phyloP scores from a whole-genome alignment of 2,113 vertebrate genomes.

The Thunnus maccoyii region DNA sequence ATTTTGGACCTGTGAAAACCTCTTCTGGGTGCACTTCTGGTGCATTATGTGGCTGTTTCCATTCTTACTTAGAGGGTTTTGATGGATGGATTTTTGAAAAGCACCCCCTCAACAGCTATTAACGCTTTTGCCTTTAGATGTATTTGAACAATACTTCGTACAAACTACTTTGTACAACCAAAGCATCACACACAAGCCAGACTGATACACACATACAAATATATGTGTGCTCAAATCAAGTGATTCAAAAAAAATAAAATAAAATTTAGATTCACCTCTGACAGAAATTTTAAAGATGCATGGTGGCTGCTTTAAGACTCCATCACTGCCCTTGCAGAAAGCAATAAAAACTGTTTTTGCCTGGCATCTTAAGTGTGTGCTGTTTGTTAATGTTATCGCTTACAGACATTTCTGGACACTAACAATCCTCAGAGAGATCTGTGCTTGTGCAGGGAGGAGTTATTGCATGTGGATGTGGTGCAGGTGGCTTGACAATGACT shows the following conservation, averaged over 20 bases:
- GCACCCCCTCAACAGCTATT: background rate
- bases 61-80: too few relatives aligned
- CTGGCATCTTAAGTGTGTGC: background rate
- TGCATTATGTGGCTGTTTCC: too few relatives aligned
- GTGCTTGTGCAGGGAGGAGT: conserved; percentile 16
- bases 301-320: conserved; percentile 5
- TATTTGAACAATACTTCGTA: background rate
- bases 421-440: background rate
- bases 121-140: background rate
- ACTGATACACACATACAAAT: too few relatives aligned
- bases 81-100: too few relatives aligned
- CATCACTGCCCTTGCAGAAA: background rate
- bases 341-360: background rate
- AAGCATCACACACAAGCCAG: too few relatives aligned
- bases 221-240: too few relatives aligned
- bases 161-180: background rate
- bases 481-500: conserved; percentile 53
- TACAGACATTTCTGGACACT: background rate
- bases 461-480: conserved; percentile 20
- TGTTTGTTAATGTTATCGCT: conserved; percentile 29
- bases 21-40: too few relatives aligned
- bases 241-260: too few relatives aligned
- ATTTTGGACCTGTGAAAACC: too few relatives aligned
- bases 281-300: background rate
- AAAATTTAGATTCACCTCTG: too few relatives aligned